Base-by-base conservation (phyloP, 2,113 vertebrate species). In the Crypturellus undulatus region DNA sequence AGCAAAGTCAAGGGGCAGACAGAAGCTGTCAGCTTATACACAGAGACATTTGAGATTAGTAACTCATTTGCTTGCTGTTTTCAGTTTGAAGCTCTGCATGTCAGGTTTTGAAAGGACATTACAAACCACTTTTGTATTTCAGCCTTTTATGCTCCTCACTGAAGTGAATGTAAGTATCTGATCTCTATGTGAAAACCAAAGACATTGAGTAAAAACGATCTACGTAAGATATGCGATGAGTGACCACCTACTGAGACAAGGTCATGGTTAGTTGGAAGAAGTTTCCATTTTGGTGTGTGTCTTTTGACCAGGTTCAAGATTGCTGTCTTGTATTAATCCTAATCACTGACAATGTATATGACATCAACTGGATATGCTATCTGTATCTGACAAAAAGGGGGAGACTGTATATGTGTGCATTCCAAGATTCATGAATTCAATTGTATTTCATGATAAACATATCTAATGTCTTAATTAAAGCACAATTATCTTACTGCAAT, bases 31-130 rank as follows among this genome's bases (percentile, higher is more conserved):
- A 96, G 22, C 8, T 94, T 84, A 87, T 75, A 69, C 20, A 38
- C 73, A 87, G 22, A 91, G 79, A 49, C 36, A 36, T 84, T 90
- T 93, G 67, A 96, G 75, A 96, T 96, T 92, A 96, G 83, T 84
- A 89, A 81, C 89, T 94, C 89, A 90, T 96, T 95, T 95, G 87
- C 87, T 87, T 86, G 56, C 76, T 86, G 82, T 78, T 96, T 92
- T 83, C 82, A 60, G n/a, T 91, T 75, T 91, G 89, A 96, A 82
- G 77, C 79, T 70, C 76, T 87, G 78, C 52, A 71, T 80, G 80
- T 94, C 94, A 94, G 68, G 19, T 91, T 97, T 92, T 92, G 92
- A 97, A 87, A 92, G 67, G 69, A 83, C 22, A 92, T 95, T 85
- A 76, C 16, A 79, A 94, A 92, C 25, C 15, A 38, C 52, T 89